These are phyloP conservation scores for Sinosuthora webbiana DNA, from an alignment of 2,113 vertebrate genomes.

Conservation along the genomic window DNA sequence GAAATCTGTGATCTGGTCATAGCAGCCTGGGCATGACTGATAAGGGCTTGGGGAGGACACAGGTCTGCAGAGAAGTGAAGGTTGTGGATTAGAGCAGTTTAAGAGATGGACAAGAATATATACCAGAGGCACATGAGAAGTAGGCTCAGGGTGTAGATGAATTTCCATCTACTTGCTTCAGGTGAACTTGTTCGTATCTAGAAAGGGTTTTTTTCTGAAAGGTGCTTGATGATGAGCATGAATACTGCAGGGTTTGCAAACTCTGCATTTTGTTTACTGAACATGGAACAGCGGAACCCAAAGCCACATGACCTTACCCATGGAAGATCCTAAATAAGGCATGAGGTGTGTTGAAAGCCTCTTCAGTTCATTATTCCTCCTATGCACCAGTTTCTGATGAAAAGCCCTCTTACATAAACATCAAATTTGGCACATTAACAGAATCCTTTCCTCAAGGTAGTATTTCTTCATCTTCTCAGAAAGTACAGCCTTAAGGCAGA, in stretches of 20 bases:
- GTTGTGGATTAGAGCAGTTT: neutral
- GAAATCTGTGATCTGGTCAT: neutral
- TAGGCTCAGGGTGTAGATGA: neutral
- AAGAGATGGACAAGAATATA: neutral
- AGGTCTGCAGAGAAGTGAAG: neutral
- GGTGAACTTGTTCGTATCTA: neutral
- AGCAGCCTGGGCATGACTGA: neutral
- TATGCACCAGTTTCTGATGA: neutral
- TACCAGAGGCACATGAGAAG: neutral
- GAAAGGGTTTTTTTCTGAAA: neutral
- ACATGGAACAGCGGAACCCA: neutral
- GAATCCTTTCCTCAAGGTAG: constrained; percentile 1
- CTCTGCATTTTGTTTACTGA: neutral
- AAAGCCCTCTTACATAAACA: neutral
- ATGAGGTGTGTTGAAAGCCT: neutral
- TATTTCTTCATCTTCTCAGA: constrained; percentile 43
- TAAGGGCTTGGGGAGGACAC: neutral
- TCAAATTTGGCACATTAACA: neutral
- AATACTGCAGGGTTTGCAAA: neutral
- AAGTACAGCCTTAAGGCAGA: neutral
- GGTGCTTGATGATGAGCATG: neutral
- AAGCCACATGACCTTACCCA: neutral
- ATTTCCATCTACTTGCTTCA: neutral
- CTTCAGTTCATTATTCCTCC: neutral
- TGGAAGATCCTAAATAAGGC: neutral